These are phyloP conservation scores for Parazoanthus swiftii DNA, from an alignment of 92 coral and sea anemone species.

Conservation along the genomic window DNA sequence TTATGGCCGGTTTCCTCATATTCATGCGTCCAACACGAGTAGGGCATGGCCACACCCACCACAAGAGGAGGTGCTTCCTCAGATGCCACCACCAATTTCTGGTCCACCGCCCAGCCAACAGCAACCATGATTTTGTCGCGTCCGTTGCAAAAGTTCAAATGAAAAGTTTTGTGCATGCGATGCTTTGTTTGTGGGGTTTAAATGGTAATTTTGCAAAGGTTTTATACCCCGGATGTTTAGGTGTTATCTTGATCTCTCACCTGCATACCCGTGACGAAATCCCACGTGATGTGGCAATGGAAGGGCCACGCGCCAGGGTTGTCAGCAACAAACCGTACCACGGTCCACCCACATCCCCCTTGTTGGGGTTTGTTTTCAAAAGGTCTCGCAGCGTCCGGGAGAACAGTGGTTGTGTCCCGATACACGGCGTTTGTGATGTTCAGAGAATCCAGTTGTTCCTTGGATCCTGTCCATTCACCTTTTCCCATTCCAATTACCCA, in stretches of 20 bases:
- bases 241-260: slow-evolving; percentile 19
- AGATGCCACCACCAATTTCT: slow-evolving; percentile 24
- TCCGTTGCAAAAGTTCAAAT: too few species aligned
- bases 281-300: slow-evolving; percentile 52
- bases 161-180: too few species aligned
- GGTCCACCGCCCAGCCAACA: slow-evolving; percentile 23
- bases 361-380: slow-evolving; percentile 29
- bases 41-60: slow-evolving; percentile 14
- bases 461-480: slow-evolving; percentile 43
- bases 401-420: slow-evolving; percentile 47
- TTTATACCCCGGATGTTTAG: too few species aligned
- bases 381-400: slow-evolving; percentile 45
- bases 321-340: slow-evolving; percentile 44
- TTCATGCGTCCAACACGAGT: slow-evolving; percentile 20
- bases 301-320: slow-evolving; percentile 57
- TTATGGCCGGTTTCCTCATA: slow-evolving; percentile 4
- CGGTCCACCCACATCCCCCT: slow-evolving; percentile 42
- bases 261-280: slow-evolving; percentile 54
- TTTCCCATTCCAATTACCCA: slow-evolving; percentile 53
- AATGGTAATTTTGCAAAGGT: too few species aligned
- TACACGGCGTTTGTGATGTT: slow-evolving; percentile 42
- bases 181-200: too few species aligned
- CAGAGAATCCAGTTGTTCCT: slow-evolving; percentile 37
- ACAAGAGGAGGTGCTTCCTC: slow-evolving; percentile 29
- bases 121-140: not conserved